Percentiles rank a stretch among this genome's conserved stretches.
These are phyloP conservation scores for Drosophila dunni DNA, from an alignment of 1,140 invertebrate species.

Conservation along the genomic window DNA sequence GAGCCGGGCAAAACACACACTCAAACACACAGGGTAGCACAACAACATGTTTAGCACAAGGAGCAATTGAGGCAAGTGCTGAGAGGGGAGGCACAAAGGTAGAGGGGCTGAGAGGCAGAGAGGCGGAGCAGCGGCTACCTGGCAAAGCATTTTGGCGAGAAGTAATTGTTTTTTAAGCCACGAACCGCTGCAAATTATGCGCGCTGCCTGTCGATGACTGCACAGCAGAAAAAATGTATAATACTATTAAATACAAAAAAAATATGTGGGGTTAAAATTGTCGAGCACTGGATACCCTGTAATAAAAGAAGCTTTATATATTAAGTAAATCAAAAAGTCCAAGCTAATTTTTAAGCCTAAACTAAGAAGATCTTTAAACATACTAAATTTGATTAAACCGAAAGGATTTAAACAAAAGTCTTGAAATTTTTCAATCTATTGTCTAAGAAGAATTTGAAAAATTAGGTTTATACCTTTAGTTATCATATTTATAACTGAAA, in stretches of 20 bases:
- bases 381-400: no score
- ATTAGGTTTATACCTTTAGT: no score
- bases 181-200: slow-evolving; percentile 57
- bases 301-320: not conserved
- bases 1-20: slow-evolving; percentile 41
- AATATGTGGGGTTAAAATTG: not conserved
- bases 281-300: slow-evolving; percentile 11
- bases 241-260: slow-evolving; percentile 32
- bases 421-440: no score
- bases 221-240: slow-evolving; percentile 27
- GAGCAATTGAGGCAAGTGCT: not conserved
- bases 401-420: no score
- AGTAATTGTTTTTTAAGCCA: slow-evolving; percentile 71
- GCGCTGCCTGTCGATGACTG: slow-evolving; percentile 58
- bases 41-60: slow-evolving; percentile 14
- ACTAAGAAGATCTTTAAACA: no score
- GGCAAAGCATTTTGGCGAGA: slow-evolving; percentile 48
- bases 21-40: slow-evolving; percentile 33
- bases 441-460: no score
- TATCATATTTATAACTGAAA: no score
- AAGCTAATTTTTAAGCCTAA: no score
- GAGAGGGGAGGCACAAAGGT: no score
- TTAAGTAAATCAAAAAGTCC: no score
- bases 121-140: not conserved
- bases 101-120: no score